phyloP scores from a whole-genome alignment of 2,797 vertebrate species.

The Oreonectes daqikongensis region DNA sequence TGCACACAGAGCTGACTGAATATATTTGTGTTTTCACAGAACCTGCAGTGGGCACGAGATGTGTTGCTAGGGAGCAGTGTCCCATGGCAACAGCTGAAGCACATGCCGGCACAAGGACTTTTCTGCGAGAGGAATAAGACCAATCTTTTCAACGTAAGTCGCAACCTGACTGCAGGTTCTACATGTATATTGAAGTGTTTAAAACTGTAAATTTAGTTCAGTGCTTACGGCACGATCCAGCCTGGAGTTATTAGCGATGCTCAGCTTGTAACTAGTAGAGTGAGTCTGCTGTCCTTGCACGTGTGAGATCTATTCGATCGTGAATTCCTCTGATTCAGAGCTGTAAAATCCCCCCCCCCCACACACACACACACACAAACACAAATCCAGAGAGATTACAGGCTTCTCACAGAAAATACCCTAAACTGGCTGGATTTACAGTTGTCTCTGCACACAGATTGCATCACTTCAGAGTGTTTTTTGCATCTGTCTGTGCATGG shows the following conservation, averaged over 20 bases:
- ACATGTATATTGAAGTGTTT: not conserved
- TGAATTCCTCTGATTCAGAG: conserved; percentile 17
- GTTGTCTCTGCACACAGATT: conserved; percentile 50
- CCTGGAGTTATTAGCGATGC: not conserved
- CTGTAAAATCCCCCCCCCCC: conserved; percentile 24
- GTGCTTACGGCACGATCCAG: not conserved
- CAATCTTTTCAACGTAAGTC: conserved; percentile 99
- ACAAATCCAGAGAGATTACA: conserved; percentile 41
- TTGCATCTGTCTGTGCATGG: conserved; percentile 13
- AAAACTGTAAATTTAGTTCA: not conserved
- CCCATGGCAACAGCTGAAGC: conserved; percentile 98
- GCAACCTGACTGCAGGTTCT: not conserved
- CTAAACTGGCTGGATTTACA: conserved; percentile 50
- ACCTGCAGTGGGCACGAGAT: conserved; percentile 97
- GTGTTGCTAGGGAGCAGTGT: conserved; percentile 99
- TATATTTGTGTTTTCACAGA: conserved; percentile 79
- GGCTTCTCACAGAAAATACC: conserved; percentile 38
- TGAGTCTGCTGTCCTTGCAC: conserved; percentile 3
- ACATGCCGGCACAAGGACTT: conserved; percentile 99
- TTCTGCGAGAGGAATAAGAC: conserved; percentile 99
- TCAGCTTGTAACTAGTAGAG: not conserved
- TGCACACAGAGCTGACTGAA: conserved; percentile 45
- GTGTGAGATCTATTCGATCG: conserved; percentile 2
- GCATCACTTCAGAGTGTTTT: conserved; percentile 40
- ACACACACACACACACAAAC: not conserved